Conservation (phyloP, 2,888 invertebrate species). For the Nemotelus pantherinus region DNA sequence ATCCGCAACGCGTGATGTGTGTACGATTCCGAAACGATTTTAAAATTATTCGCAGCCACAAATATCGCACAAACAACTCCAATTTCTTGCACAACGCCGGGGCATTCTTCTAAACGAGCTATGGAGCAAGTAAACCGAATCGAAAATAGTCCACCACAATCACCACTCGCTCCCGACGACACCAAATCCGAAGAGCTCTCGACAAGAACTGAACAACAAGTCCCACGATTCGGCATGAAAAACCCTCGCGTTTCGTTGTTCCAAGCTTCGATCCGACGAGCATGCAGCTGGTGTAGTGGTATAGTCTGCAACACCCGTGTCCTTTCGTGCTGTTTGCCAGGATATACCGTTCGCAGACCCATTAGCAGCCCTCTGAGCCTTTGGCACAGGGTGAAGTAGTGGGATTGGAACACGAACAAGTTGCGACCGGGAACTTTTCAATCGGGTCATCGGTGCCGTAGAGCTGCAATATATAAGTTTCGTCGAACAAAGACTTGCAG, state of each 20-base stretch:
- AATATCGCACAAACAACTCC: too few relatives aligned
- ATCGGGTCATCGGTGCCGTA: slow-evolving; percentile 8
- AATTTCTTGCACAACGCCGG: too few relatives aligned
- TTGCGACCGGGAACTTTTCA: neutral
- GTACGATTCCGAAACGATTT: slow-evolving; percentile 5
- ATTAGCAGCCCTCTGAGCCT: neutral
- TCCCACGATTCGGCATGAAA: slow-evolving; percentile 42
- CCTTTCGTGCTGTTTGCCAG: neutral
- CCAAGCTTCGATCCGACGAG: slow-evolving; percentile 4
- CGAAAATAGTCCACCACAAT: neutral
- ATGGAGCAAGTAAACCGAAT: neutral
- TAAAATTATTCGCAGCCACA: too few relatives aligned
- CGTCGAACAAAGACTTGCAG: slow-evolving; percentile 14
- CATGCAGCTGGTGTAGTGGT: slow-evolving; percentile 8
- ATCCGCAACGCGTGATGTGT: slow-evolving; percentile 12
- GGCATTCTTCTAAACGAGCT: too few relatives aligned
- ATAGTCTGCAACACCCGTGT: slow-evolving; percentile 7
- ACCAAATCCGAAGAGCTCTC: slow-evolving; percentile 47
- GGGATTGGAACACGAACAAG: neutral
- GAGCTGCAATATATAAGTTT: slow-evolving; percentile 17
- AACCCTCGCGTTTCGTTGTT: slow-evolving; percentile 27
- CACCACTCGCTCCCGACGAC: neutral
- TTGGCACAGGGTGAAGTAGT: neutral
- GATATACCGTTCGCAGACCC: slow-evolving; percentile 18
- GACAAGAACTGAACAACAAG: slow-evolving; percentile 48